Evolutionary conservation across 2,113 vertebrate genomes (phyloP), one percentile per base, ranked within the genome.

Genomic region (Otis tarda): DNA sequence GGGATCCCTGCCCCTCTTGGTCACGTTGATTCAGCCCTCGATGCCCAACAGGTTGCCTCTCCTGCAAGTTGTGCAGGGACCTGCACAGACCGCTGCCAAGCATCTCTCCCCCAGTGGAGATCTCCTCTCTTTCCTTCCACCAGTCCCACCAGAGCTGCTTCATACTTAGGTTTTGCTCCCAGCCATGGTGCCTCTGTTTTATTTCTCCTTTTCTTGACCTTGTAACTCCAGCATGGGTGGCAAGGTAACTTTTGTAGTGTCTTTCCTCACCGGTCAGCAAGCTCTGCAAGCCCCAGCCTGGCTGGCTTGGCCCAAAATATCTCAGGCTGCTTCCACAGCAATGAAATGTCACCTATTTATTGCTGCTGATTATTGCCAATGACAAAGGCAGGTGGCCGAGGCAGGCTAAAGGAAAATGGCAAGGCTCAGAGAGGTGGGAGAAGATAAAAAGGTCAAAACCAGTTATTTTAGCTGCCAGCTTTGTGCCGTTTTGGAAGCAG

Each of bases 321-420:
- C 92, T 64, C 78, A 79, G 65, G 78, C 83, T 90, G 50, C 80
- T 96, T 95, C 75, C 20, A 5, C 83, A 93, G 91, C 90, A 85
- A 85, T 65, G 85, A 94, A 95, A 79, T 80, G 88, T 57, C 41
- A 3, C 95, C 88, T 97, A 82, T 96, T 97, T 96, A 90, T 94
- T 90, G 92, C 90, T 87, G 85, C 85, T 94, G 90, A 89, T 96
- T 90, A 85, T 83, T 77, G 70, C 71, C 90, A 88, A 93, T 86
- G 88, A 86, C 79, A 95, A 95, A 94, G 75, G 88, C 96, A 97
- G 82, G 90, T 94, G 94, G 75, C 70, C 18, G 45, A 45, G 74
- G 57, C 60, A 18, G 4, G 76, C 63, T 37, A 76, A 45, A 83
- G 67, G 90, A 86, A 75, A 85, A 73, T 60, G 63, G 67, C 67